phyloP scores from a whole-genome alignment of 1,140 invertebrate species.

The Temnothorax longispinosus region DNA sequence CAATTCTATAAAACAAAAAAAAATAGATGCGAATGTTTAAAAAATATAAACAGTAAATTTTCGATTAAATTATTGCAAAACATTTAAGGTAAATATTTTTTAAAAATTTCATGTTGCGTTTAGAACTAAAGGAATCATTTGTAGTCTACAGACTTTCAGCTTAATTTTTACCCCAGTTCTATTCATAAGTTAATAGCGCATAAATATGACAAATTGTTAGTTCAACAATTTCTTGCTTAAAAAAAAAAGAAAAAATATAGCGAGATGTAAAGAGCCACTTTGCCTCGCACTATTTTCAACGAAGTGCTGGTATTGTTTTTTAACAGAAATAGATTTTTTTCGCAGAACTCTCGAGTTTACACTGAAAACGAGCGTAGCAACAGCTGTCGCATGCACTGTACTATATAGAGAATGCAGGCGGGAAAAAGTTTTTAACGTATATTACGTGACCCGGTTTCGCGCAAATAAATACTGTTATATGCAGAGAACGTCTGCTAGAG shows the following conservation, averaged over 20 bases:
- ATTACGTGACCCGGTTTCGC: conserved; percentile 45
- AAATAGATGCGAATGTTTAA: background rate
- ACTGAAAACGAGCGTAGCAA: conserved; percentile 15
- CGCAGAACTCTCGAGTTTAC: conserved; percentile 23
- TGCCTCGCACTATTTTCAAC: conserved; percentile 6
- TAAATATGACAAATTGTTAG: background rate
- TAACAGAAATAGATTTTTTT: conserved; percentile 50
- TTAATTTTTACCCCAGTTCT: background rate
- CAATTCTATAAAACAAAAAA: background rate
- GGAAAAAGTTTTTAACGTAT: conserved; percentile 48
- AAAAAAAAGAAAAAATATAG: conserved; percentile 6
- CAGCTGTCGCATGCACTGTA: conserved; percentile 43
- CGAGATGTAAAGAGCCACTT: background rate
- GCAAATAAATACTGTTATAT: conserved; percentile 55
- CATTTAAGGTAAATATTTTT: background rate
- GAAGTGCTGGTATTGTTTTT: conserved; percentile 40
- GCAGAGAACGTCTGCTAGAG: conserved; percentile 34
- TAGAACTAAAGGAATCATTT: background rate
- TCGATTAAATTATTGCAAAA: background rate
- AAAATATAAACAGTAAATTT: conserved; percentile 23
- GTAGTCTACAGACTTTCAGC: background rate
- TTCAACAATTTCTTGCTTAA: background rate
- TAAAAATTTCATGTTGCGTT: background rate
- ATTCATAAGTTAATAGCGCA: background rate
- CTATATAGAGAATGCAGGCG: background rate